Conservation (phyloP, 2,797 vertebrate genomes). For the Vipera ursinii region DNA sequence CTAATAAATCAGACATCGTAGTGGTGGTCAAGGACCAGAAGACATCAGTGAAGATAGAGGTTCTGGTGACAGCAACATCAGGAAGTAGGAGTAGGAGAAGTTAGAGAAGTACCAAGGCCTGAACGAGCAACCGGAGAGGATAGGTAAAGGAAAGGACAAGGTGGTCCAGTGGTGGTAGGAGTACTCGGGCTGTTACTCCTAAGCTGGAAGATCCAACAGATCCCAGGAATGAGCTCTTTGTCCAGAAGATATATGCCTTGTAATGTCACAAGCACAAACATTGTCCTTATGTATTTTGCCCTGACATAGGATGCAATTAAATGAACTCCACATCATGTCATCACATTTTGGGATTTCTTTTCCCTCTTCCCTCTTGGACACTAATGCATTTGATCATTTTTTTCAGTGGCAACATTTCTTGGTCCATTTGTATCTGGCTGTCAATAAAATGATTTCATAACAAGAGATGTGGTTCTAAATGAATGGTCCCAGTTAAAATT, state of each 20-base stretch:
- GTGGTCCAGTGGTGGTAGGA: no score
- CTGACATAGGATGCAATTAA: neutral
- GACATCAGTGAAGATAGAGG: neutral
- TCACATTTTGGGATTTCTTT: neutral
- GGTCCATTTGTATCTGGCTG: neutral
- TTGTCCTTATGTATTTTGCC: neutral
- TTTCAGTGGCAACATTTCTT: neutral
- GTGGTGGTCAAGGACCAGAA: neutral
- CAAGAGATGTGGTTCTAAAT: neutral
- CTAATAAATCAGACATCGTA: neutral
- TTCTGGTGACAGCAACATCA: neutral
- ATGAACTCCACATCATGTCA: neutral
- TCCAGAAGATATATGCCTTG: neutral
- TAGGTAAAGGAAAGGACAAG: neutral
- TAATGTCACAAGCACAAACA: neutral
- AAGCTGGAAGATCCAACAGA: neutral
- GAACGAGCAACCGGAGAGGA: neutral
- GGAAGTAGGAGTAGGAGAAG: neutral
- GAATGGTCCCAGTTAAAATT: neutral
- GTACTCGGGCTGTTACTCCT: neutral
- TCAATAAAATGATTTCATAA: neutral
- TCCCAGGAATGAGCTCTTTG: neutral
- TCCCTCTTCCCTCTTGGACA: neutral
- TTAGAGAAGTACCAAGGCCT: neutral
- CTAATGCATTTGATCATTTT: neutral